These are phyloP conservation scores for Brachionus paranguensis DNA, from an alignment of 1,140 invertebrate genomes.

Conservation along the genomic window DNA sequence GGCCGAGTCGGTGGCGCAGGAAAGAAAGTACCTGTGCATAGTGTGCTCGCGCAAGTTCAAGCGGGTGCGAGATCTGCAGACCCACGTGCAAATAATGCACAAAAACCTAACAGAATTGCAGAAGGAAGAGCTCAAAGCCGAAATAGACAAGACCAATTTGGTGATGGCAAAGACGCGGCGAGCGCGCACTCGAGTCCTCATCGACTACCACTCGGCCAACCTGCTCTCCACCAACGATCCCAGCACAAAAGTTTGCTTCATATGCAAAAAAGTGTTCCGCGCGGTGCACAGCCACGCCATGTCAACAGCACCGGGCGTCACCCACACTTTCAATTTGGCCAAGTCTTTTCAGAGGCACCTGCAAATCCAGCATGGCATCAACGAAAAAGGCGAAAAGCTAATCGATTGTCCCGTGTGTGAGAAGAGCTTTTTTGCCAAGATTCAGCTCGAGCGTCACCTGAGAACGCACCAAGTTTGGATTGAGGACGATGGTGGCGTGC, in stretches of 20 bases:
- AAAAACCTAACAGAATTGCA: background rate
- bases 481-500: background rate
- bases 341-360: slow-evolving; percentile 11
- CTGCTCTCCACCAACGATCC: background rate
- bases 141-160: slow-evolving; percentile 19
- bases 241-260: slow-evolving; percentile 19
- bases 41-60: slow-evolving; percentile 12
- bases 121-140: background rate
- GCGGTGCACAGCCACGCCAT: background rate
- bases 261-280: background rate
- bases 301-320: background rate
- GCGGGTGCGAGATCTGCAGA: background rate
- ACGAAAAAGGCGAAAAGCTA: slow-evolving; percentile 21
- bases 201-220: background rate
- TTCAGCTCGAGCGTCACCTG: background rate
- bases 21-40: slow-evolving; percentile 1
- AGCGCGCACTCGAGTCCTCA: background rate
- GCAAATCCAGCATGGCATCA: slow-evolving; percentile 15
- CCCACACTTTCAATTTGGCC: background rate
- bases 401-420: slow-evolving; percentile 29
- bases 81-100: slow-evolving; percentile 25
- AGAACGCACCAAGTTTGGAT: slow-evolving; percentile 28
- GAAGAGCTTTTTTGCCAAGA: slow-evolving; percentile 26
- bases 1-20: background rate
- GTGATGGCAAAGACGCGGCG: background rate